Base-by-base conservation (phyloP, 2,113 vertebrate species). In the Ploceus nigricollis region DNA sequence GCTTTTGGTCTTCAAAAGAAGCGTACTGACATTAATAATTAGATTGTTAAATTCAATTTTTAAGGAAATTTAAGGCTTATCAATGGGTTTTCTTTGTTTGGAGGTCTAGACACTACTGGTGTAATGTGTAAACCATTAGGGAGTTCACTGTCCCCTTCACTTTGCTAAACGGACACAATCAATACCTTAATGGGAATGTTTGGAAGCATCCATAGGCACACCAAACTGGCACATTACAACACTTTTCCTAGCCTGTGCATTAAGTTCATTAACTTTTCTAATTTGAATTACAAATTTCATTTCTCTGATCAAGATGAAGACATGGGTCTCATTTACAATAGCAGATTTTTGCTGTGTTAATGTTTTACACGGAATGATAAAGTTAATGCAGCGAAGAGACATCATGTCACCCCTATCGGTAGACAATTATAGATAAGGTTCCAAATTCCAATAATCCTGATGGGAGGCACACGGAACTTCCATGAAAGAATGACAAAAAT, bases 281-380 rank as follows among this genome's bases (percentile, higher is more conserved):
- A 98, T 98, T 97, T 98, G 96, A 98, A 97, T 98, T 97, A 97
- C 94, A 98, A 97, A 98, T 98, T 97, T 95, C 89, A 95, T 93
- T 96, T 97, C 93, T 96, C 92, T 97, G 96, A 96, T 93, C 90
- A 95, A 93, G 92, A 97, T 58, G 89, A 98, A 97, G 96, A 95
- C 92, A 95, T 60, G 70, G 66, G 54, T 93, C 82, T 96, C 95
- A 97, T 96, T 98, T 97, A 96, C 91, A 94, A 93, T 90, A 91
- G 91, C 81, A 92, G 79, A 96, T 87, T 97, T 98, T 97, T 97
- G 93, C 94, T 87, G 81, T 63, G 93, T 93, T 98, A 97, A 97
- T 97, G 87, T 96, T 98, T 98, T 93, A 97, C 82, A 94, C 27
- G 39, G 90, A 96, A 96, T 22, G 53, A 96, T 97, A 96, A 97